A percentile compares a stretch with the other conserved stretches of the same genome.
Conservation (phyloP, 64 coral and sea anemone genomes). For the Orbicella faveolata region DNA sequence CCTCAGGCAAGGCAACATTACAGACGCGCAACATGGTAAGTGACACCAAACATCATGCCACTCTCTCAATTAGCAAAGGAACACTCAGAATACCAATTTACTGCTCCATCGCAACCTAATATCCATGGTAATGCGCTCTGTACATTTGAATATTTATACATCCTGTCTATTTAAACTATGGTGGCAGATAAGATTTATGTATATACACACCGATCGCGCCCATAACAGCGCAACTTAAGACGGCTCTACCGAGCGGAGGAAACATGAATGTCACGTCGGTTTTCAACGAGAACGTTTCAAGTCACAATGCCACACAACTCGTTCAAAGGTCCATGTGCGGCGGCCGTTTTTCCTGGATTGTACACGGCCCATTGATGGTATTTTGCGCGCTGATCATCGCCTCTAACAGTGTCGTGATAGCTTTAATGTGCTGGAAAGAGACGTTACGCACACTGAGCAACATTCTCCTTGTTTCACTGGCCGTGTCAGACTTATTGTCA, state of each 20-base stretch:
- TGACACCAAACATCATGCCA: too few relatives aligned
- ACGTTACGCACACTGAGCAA: slow-evolving; percentile 50
- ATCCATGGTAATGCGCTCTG: neutral
- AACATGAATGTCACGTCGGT: neutral
- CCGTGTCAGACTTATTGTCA: slow-evolving; percentile 64
- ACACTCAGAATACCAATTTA: too few relatives aligned
- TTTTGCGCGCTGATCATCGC: slow-evolving; percentile 41
- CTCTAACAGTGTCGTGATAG: slow-evolving; percentile 47
- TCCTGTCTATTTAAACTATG: neutral
- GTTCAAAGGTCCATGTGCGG: neutral
- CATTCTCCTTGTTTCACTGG: slow-evolving; percentile 56
- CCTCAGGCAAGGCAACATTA: too few relatives aligned
- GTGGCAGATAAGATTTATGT: neutral
- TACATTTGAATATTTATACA: neutral
- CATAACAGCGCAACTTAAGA: neutral
- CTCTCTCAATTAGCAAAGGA: too few relatives aligned
- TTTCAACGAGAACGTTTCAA: neutral
- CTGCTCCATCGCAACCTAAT: too few relatives aligned
- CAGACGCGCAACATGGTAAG: too few relatives aligned
- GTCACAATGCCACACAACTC: neutral
- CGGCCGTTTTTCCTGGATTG: neutral
- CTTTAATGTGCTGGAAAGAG: slow-evolving; percentile 41
- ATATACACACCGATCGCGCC: neutral
- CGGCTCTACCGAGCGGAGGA: neutral
- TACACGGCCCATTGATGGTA: slow-evolving; percentile 1